These are phyloP conservation scores for Temnothorax rugatulus DNA, from an alignment of 2,888 invertebrate species.

Conservation along the genomic window DNA sequence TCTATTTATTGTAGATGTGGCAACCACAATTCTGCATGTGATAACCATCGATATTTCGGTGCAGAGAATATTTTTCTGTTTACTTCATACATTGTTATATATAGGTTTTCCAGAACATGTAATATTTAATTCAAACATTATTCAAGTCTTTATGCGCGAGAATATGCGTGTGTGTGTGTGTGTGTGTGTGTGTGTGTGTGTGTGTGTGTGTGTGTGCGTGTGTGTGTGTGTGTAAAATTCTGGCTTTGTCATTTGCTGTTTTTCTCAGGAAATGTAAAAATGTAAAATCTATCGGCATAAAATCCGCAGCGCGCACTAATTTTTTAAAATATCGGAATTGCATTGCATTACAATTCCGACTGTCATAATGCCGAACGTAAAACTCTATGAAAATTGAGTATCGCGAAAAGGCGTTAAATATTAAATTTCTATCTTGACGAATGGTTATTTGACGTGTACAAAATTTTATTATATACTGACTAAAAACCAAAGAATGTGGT, in stretches of 20 bases:
- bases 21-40: no score
- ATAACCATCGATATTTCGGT: no score
- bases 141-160: background rate
- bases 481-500: background rate
- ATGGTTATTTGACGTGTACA: background rate
- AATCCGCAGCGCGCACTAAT: background rate
- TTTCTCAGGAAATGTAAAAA: background rate
- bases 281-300: background rate
- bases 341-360: background rate
- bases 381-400: background rate
- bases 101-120: background rate
- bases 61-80: background rate
- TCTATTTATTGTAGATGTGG: no score
- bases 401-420: background rate
- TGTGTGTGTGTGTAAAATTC: background rate
- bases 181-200: no score
- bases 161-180: no score
- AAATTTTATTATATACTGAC: background rate
- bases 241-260: background rate
- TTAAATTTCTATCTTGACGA: background rate
- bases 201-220: no score
- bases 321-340: conserved; percentile 20
- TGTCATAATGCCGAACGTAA: conserved; percentile 1
- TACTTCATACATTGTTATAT: background rate
- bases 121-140: conserved; percentile 4